phyloP scores from a whole-genome alignment of 2,113 vertebrate genomes.

The Hiodon tergisus region DNA sequence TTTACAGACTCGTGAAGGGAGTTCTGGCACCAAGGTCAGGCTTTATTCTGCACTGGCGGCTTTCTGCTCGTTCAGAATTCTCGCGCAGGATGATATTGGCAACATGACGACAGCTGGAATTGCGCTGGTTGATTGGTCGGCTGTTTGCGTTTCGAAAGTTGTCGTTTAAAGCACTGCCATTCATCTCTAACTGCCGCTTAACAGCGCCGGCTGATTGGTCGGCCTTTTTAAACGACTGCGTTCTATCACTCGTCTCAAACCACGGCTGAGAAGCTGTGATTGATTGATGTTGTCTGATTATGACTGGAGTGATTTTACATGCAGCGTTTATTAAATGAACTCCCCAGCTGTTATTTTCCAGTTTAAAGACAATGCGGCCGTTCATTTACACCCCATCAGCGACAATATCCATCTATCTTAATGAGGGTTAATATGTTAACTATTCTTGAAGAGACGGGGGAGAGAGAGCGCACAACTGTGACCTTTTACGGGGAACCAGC shows the following conservation, averaged over 20 bases:
- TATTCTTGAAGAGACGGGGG: conserved; percentile 21
- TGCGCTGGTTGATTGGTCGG: not conserved
- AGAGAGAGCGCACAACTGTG: conserved; percentile 18
- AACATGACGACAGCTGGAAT: not conserved
- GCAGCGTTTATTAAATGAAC: conserved; percentile 2
- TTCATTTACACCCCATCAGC: conserved; percentile 15
- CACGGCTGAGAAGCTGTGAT: not conserved
- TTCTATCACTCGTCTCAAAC: conserved; percentile 1
- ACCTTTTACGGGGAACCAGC: conserved; percentile 29
- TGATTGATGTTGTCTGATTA: conserved; percentile 1
- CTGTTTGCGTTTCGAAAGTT: not conserved
- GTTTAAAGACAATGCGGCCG: conserved; percentile 15
- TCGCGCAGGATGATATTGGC: too few relatives aligned
- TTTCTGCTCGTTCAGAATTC: not conserved
- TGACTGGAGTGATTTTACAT: conserved; percentile 2
- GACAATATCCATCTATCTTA: conserved; percentile 27
- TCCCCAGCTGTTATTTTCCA: not conserved
- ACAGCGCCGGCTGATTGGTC: not conserved
- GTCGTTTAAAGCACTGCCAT: not conserved
- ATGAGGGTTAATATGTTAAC: conserved; percentile 40
- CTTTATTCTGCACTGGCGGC: not conserved
- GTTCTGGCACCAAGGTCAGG: not conserved
- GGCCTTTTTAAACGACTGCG: not conserved
- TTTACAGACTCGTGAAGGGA: not conserved
- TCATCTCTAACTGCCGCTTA: not conserved